Evolutionary conservation across 2,113 vertebrate genomes (phyloP).

Genomic region (Elgaria multicarinata): DNA sequence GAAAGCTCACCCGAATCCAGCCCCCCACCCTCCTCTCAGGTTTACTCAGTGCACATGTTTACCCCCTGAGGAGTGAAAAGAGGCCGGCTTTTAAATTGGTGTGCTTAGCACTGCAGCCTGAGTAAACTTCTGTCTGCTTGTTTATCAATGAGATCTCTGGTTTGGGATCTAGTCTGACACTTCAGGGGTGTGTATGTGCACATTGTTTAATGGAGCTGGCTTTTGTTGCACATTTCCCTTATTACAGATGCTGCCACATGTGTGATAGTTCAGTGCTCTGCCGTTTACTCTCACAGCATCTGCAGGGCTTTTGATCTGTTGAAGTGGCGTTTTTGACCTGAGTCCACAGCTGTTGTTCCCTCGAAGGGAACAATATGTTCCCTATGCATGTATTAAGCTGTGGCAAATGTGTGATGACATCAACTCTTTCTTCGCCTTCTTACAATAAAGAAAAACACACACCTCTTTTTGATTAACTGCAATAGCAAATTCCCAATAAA

Average conservation of each 20-base stretch:
- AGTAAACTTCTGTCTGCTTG: fast-evolving
- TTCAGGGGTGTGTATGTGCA: neutral
- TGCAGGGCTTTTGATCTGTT: conserved; percentile 6
- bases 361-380: neutral
- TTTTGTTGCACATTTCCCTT: conserved; percentile 42
- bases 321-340: fast-evolving
- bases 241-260: conserved; percentile 31
- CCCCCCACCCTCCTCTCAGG: neutral
- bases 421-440: neutral
- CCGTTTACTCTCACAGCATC: neutral
- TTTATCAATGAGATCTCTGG: neutral
- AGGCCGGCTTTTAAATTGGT: neutral
- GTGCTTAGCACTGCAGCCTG: fast-evolving
- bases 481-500: neutral
- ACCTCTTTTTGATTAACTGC: neutral
- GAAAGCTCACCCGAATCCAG: neutral
- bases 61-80: neutral
- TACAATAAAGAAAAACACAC: neutral
- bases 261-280: neutral
- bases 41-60: neutral
- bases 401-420: neutral
- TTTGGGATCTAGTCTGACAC: conserved; percentile 34
- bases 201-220: conserved; percentile 42
- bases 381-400: neutral
- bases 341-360: neutral